Evolutionary conservation across 2,888 invertebrate genomes (phyloP).

Genomic region (Cosmia trapezina): DNA sequence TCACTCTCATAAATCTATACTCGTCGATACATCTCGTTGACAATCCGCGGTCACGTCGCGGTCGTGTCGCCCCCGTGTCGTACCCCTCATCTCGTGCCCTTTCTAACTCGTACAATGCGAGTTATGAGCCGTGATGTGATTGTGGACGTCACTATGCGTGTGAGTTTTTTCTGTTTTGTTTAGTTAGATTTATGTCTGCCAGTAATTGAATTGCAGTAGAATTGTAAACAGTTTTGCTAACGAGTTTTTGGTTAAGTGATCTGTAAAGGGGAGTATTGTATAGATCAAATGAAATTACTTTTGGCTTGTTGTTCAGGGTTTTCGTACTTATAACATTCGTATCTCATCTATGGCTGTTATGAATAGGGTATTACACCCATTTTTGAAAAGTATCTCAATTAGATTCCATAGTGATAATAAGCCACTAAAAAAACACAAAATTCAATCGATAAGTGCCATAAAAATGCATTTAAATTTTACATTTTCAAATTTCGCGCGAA

Average conservation of each 20-base stretch:
- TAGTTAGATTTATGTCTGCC: slow-evolving; percentile 40
- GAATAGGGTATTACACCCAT: too few species aligned
- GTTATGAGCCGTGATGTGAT: slow-evolving; percentile 64
- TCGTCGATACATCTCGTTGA: slow-evolving; percentile 64
- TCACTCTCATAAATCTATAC: slow-evolving; percentile 57
- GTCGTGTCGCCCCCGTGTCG: slow-evolving; percentile 50
- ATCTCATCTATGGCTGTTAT: not conserved
- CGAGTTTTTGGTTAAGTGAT: slow-evolving; percentile 33
- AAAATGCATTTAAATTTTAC: too few species aligned
- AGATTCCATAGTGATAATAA: too few species aligned
- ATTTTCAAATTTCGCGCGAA: too few species aligned
- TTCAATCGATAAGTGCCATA: too few species aligned
- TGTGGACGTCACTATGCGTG: slow-evolving; percentile 44
- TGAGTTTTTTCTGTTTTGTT: slow-evolving; percentile 45
- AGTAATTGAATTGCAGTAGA: slow-evolving; percentile 40
- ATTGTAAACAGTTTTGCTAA: slow-evolving; percentile 29
- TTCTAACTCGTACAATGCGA: slow-evolving; percentile 53
- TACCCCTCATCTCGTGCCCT: slow-evolving; percentile 34
- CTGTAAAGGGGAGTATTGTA: slow-evolving; percentile 14
- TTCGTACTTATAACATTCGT: not conserved
- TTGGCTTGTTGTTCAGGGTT: not conserved
- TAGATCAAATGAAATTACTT: slow-evolving; percentile 7
- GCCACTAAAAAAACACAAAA: too few species aligned
- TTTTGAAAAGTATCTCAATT: too few species aligned
- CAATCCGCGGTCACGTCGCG: slow-evolving; percentile 61